Evolutionary conservation across 2,797 vertebrate genomes (phyloP).

Genomic region (Netta rufina): DNA sequence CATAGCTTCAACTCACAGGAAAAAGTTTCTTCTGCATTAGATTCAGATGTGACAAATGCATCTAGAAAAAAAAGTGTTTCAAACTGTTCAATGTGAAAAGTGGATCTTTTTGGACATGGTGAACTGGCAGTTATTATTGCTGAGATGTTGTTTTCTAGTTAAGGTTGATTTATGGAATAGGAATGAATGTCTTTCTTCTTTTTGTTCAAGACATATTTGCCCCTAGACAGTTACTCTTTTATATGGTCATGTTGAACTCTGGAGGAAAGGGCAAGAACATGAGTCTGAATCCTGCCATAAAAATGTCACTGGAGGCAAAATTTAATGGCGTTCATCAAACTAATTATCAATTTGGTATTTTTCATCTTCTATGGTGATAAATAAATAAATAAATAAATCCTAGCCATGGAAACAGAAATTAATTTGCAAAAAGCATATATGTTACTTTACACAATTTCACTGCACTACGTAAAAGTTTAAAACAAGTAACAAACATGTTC

Average conservation of each 20-base stretch:
- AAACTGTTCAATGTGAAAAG: not conserved
- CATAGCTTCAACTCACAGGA: not conserved
- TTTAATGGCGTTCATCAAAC: not conserved
- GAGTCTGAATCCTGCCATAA: not conserved
- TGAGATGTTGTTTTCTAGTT: not conserved
- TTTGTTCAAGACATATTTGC: not conserved
- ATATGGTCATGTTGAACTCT: not conserved
- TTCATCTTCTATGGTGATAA: not conserved
- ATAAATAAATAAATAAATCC: no score
- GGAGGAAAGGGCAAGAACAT: not conserved
- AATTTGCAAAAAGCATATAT: not conserved
- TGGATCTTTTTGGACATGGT: not conserved
- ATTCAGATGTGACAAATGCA: not conserved
- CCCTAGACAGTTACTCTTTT: not conserved
- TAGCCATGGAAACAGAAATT: not conserved
- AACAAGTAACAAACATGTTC: not conserved
- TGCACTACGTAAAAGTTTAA: not conserved
- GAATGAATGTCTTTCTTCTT: not conserved
- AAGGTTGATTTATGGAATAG: not conserved
- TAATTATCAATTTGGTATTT: conserved; percentile 5
- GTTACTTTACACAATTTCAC: not conserved
- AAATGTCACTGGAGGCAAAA: conserved; percentile 1
- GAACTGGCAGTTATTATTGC: not conserved
- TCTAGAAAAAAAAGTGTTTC: not conserved
- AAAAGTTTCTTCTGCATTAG: not conserved